Evolutionary conservation across 1,140 invertebrate genomes (phyloP).

Genomic region (Monomorium pharaonis): DNA sequence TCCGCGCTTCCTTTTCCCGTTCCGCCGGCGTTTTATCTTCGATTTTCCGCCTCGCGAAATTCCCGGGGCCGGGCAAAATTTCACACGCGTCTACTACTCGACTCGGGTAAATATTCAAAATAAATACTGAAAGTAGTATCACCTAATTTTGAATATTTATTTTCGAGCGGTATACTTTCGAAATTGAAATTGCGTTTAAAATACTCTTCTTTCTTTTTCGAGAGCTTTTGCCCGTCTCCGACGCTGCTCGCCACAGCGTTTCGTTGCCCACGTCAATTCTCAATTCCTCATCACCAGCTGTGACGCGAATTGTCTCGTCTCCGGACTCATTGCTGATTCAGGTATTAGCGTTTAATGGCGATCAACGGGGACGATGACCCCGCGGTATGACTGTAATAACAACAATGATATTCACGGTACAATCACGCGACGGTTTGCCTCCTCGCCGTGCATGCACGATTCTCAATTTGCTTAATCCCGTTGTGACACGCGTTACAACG

Average conservation of each 20-base stretch:
- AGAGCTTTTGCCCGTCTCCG: not conserved
- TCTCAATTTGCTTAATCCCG: not conserved
- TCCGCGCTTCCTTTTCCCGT: not conserved
- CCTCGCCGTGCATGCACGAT: not conserved
- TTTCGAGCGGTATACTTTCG: slow-evolving; percentile 59
- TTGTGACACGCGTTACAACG: not conserved
- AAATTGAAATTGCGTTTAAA: slow-evolving; percentile 61
- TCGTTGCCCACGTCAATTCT: not conserved
- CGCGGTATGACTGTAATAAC: slow-evolving; percentile 19
- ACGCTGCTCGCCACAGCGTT: not conserved
- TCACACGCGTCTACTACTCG: not conserved
- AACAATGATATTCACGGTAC: not conserved
- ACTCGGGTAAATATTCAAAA: slow-evolving; percentile 10
- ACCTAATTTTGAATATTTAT: no score
- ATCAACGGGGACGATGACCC: not conserved
- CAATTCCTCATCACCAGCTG: not conserved
- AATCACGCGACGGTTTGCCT: not conserved
- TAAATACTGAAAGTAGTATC: not conserved
- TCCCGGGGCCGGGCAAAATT: not conserved
- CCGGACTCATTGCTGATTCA: not conserved
- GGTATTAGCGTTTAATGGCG: not conserved
- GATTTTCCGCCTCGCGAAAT: not conserved
- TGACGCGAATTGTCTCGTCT: not conserved
- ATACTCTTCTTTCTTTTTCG: not conserved
- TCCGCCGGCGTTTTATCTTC: not conserved